A percentile compares a stretch with the other conserved stretches of the same genome.
phyloP scores from a whole-genome alignment of 2,113 vertebrate species.

The Gallinago paraguaiae region DNA sequence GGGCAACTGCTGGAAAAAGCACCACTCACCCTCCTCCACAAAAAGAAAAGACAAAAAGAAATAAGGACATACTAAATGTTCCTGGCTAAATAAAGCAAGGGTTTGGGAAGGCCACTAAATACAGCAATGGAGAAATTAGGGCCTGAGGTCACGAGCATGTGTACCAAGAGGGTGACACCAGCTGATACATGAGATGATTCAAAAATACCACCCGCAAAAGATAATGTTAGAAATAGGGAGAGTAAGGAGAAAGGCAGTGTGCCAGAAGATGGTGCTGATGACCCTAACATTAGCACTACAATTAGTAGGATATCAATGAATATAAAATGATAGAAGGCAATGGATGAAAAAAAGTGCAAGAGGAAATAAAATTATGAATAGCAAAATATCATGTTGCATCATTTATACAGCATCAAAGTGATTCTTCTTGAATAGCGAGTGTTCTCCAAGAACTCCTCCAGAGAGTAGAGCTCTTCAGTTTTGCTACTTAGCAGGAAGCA shows the following conservation, averaged over 20 bases:
- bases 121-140: constrained; percentile 13
- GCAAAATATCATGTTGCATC: background rate
- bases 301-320: background rate
- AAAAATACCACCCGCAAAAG: constrained; percentile 23
- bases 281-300: background rate
- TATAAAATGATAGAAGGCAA: background rate
- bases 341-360: background rate
- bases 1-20: background rate
- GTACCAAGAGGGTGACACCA: background rate
- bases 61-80: background rate
- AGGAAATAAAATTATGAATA: background rate
- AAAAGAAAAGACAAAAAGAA: background rate
- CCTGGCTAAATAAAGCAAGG: background rate
- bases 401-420: background rate
- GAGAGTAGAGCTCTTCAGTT: background rate
- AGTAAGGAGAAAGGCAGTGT: background rate
- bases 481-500: background rate
- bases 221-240: constrained; percentile 11
- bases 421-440: background rate
- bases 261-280: background rate
- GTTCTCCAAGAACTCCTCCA: background rate
- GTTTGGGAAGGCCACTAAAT: background rate
- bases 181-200: background rate
- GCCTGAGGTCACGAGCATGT: background rate
- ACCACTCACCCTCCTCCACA: background rate